Evolutionary conservation across 92 coral and sea anemone species (phyloP), one percentile per base, ranked within the genome.

Genomic region (Bergia sp.): DNA sequence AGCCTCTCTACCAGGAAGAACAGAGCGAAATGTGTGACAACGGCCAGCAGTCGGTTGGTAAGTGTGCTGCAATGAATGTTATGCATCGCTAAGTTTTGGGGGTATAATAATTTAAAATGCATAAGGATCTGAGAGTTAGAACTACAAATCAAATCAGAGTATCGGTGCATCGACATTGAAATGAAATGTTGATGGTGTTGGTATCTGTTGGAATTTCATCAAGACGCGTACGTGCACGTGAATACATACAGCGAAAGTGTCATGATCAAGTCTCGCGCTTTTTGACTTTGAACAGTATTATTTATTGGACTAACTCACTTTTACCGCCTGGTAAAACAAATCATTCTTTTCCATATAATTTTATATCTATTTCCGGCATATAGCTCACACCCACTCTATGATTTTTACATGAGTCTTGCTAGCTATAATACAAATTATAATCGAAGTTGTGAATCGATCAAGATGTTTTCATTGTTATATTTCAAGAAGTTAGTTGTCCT

Each of bases 1-100:
- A 89, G 78, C 98, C 99, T 40, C 6, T 95, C 12, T 91, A 90
- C 67, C 86, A 79, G 21, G 82, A 65, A 37, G 91, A 93, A 39
- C 91, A 92, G 20, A 87, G 93, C 10, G 92, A 89, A 73, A 88
- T 91, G 80, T 93, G 97, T 87, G 85, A 78, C 41, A 3, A 10
- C n/a, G 47, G 43, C 42, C 57, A 37, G 37, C 74, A 47, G 37
- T 16, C 37, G 38, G 37, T 75, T 5, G 50, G 85, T 43, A 7
- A 76, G 66, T 91, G 21, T 82, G 64, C 18, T 0, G 21, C 20
- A 57, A 15, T 1, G 69, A 61, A 4, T 5, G 18, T 15, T 6
- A 61, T 16, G 23, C 67, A 16, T 61, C 67, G 23, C 3, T 61
- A 1, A 18, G 1, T 61, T 61, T 61, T 61, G 4, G 9, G 23